Evolutionary conservation across 2,797 vertebrate species (phyloP).

Genomic region (Sebastes jordani): DNA sequence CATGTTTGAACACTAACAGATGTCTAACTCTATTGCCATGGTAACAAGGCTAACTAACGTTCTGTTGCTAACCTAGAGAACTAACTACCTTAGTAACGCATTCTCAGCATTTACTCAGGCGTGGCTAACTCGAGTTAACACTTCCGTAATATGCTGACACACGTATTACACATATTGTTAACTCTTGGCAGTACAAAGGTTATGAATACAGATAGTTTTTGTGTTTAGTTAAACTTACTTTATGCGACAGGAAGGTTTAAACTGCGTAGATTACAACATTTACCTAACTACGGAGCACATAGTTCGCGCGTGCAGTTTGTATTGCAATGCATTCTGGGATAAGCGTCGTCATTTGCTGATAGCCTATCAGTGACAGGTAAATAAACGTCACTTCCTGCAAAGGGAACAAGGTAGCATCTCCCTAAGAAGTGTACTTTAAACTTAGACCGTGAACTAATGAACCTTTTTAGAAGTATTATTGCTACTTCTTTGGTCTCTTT

Average conservation of each 20-base stretch:
- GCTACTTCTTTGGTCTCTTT: too few species aligned
- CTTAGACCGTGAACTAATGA: too few species aligned
- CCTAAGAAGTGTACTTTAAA: neutral
- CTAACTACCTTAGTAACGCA: neutral
- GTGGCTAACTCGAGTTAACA: neutral
- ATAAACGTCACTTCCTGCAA: slow-evolving; percentile 31
- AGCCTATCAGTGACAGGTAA: too few species aligned
- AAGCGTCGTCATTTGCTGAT: slow-evolving; percentile 24
- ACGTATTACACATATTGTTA: neutral
- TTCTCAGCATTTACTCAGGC: neutral
- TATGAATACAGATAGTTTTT: rapidly evolving
- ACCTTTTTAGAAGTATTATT: too few species aligned
- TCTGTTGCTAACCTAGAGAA: slow-evolving; percentile 9
- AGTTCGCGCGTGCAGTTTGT: slow-evolving; percentile 68
- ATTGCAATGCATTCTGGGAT: slow-evolving; percentile 57
- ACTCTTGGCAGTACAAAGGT: neutral
- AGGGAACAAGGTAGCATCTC: neutral
- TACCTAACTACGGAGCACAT: neutral
- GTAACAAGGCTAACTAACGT: neutral
- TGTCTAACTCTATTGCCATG: too few species aligned
- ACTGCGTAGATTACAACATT: neutral
- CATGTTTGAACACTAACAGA: neutral
- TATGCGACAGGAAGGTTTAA: neutral
- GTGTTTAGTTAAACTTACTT: slow-evolving; percentile 39
- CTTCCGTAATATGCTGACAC: slow-evolving; percentile 29